These are phyloP conservation scores for Cephus rjabovi DNA, from an alignment of 2,888 invertebrate species.

Conservation along the genomic window DNA sequence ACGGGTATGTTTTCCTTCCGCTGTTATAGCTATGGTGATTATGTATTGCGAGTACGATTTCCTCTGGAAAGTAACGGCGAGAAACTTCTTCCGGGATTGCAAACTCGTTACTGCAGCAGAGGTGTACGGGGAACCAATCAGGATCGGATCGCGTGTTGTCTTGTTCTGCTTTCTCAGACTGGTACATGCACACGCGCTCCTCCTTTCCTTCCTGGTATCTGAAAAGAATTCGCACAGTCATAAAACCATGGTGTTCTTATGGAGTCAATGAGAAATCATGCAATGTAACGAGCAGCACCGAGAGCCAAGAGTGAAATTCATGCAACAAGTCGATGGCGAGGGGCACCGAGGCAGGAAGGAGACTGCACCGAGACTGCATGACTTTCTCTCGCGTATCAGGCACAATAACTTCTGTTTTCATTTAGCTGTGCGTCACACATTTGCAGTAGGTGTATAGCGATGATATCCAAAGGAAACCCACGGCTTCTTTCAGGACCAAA, in stretches of 20 bases:
- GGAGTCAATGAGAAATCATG: slow-evolving; percentile 10
- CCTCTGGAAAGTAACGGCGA: background rate
- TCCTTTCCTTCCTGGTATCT: background rate
- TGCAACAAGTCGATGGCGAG: slow-evolving; percentile 19
- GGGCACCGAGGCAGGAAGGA: slow-evolving; percentile 39
- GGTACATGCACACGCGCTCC: background rate
- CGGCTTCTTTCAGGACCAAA: slow-evolving; percentile 74
- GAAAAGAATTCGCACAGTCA: background rate
- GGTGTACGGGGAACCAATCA: background rate
- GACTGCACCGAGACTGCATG: slow-evolving; percentile 29
- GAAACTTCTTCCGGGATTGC: background rate
- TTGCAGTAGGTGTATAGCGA: background rate
- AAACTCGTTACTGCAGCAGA: background rate
- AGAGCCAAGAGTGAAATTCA: slow-evolving; percentile 35
- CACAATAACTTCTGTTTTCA: background rate
- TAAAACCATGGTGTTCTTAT: background rate
- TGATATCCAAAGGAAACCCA: background rate
- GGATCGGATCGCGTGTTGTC: background rate
- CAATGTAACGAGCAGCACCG: slow-evolving; percentile 20
- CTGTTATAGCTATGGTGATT: background rate
- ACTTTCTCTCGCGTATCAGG: slow-evolving; percentile 37
- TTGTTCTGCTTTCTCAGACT: background rate
- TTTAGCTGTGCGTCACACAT: background rate
- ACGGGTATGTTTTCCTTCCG: slow-evolving; percentile 69
- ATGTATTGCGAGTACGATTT: background rate